Base-by-base conservation (phyloP, 35 echinoderm and acorn worm genomes). In the Ophioderma brevispina region DNA sequence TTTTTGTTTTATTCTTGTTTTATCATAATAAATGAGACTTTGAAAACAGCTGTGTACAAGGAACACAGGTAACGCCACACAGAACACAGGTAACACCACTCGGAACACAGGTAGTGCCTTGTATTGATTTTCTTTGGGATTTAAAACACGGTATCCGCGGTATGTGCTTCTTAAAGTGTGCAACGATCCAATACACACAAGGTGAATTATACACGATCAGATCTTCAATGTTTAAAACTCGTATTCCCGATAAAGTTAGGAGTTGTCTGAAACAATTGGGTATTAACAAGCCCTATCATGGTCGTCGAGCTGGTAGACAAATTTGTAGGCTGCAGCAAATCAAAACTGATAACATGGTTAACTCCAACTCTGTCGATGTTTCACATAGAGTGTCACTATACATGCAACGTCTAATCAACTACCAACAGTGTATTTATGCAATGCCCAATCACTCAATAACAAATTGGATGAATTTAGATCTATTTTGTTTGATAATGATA, bases 401-500 rank as follows among this genome's bases (percentile, higher is more conserved):
- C 46, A 52, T 21, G 46, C 46, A 11, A 52, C 46, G 46, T 21
- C 46, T 52, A 52, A 52, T 52, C 46, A 52, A 52, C 35, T 85
- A 32, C 82, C 82, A 13, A 31, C 14, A 1, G 41, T 85, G 21
- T 64, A 56, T 43, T 8, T 85, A 1, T 85, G 82, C 21, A 85
- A 85, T 56, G 34, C 82, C 30, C 82, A 28, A 32, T 85, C 82
- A 18, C 40, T 85, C 13, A 85, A 85, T 43, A 85, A 85, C 82
- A 85, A 85, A 43, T 31, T 85, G 36, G 82, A 85, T 56, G 82
- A 85, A 36, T 85, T 56, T 56, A 52, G 82, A 40, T 52, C 46
- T 52, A 64, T 43, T 5, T 19, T 85, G 30, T 50, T 85, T 30
- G 42, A 56, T 32, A 43, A 85, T 35, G 31, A 43, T 49, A n/a